Evolutionary conservation across 2,888 invertebrate genomes (phyloP).

Genomic region (Drosophila differens): DNA sequence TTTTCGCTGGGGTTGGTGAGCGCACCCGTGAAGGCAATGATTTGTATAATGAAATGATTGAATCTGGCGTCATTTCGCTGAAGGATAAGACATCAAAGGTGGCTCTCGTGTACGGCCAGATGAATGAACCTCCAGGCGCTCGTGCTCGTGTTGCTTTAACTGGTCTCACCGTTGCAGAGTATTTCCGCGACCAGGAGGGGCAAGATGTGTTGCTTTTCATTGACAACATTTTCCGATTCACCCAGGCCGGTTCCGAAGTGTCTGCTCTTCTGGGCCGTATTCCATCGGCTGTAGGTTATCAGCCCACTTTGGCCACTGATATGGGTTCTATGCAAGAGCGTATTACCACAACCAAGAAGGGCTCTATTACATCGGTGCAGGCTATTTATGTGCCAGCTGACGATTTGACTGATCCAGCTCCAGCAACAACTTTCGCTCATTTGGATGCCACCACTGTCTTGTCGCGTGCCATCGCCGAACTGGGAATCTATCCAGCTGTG

Average conservation of each 20-base stretch:
- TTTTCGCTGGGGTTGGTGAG: slow-evolving; percentile 98
- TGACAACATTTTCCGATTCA: slow-evolving; percentile 98
- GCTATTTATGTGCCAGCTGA: slow-evolving; percentile 98
- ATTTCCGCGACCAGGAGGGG: slow-evolving; percentile 97
- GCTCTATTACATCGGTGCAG: slow-evolving; percentile 97
- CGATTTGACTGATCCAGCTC: slow-evolving; percentile 98
- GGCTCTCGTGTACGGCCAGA: slow-evolving; percentile 96
- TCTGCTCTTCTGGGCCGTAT: slow-evolving; percentile 97
- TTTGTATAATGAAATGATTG: slow-evolving; percentile 98
- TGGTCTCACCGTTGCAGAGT: slow-evolving; percentile 96
- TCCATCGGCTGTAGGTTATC: slow-evolving; percentile 97
- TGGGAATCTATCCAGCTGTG: slow-evolving; percentile 97
- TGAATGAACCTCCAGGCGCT: slow-evolving; percentile 98
- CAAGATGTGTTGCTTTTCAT: slow-evolving; percentile 97
- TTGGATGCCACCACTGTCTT: slow-evolving; percentile 98
- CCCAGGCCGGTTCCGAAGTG: slow-evolving; percentile 95
- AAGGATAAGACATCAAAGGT: slow-evolving; percentile 94
- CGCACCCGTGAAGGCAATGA: slow-evolving; percentile 98
- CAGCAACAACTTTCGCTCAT: slow-evolving; percentile 97
- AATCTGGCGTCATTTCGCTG: slow-evolving; percentile 95
- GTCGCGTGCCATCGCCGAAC: slow-evolving; percentile 95
- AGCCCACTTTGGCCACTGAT: slow-evolving; percentile 97
- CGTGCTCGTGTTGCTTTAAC: slow-evolving; percentile 97
- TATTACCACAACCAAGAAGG: slow-evolving; percentile 97
- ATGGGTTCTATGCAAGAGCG: slow-evolving; percentile 99